phyloP scores from a whole-genome alignment of 2,113 vertebrate species.

The Phylloscopus whistleri region DNA sequence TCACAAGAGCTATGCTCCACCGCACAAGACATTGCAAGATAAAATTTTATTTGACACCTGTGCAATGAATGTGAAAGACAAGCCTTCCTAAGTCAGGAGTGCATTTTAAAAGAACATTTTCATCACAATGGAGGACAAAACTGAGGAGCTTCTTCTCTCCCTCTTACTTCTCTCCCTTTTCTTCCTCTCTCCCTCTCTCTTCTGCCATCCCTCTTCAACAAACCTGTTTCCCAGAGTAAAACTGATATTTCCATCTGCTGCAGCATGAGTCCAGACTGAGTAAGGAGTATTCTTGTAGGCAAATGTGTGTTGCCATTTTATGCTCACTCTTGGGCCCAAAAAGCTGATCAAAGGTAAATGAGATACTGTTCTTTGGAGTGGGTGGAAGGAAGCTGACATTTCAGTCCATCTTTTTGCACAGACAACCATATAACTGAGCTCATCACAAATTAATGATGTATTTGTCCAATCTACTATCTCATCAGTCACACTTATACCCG shows the following conservation, averaged over 20 bases:
- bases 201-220: not conserved
- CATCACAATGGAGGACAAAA: not conserved
- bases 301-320: not conserved
- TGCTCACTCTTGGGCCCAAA: not conserved
- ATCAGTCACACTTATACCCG: not conserved
- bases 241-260: not conserved
- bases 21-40: not conserved
- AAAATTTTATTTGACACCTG: slow-evolving; percentile 57
- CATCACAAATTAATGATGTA: not conserved
- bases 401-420: not conserved
- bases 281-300: not conserved
- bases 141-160: not conserved
- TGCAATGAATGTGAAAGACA: slow-evolving; percentile 57
- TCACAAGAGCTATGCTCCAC: slow-evolving; percentile 36
- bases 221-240: not conserved
- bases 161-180: not conserved
- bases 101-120: slow-evolving; percentile 32
- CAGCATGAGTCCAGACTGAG: not conserved
- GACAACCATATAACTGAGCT: not conserved
- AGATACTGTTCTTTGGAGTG: not conserved
- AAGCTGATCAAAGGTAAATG: not conserved
- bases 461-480: not conserved
- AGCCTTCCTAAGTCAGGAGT: slow-evolving; percentile 2
- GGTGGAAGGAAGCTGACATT: not conserved
- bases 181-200: not conserved